Base-by-base conservation (phyloP, 2,113 vertebrate genomes). In the Vidua macroura region DNA sequence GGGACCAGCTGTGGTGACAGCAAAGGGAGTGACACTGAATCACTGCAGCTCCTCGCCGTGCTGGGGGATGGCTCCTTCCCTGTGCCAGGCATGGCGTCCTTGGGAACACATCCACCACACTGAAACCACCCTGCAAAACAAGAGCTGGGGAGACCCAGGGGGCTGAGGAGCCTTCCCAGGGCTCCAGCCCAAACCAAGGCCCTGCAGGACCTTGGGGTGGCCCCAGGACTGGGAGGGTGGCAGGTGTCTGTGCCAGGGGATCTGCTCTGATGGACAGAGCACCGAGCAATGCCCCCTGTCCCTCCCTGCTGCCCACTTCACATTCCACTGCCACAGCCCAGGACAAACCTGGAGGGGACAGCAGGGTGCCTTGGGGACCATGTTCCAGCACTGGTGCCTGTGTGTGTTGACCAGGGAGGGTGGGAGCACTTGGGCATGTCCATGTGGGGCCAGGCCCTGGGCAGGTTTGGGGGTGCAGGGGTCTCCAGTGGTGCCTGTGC, bases 221-320 rank as follows among this genome's bases (percentile, higher is more conserved):
- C 27, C 46, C 31, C 6, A 14, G 58, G 43, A 44, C 52, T 13
- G 55, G 33, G 44, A 31, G 30, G 48, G n/a, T 49, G 81, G 44
- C 37, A 70, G 23, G 2, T 43, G 13, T 21, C 4, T 1, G 28
- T 18, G 60, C 41, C 21, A 1, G 17, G 73, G 53, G 25, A 41
- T 10, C 56, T 7, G 1, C 35, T 20, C 16, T 0, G 1, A 13
- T 3, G 41, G 55, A 58, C 83, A 82, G 76, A n/a, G 25, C 18
- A 8, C 13, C 0, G 0, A 75, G 58, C 0, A 0, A 3, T 30
- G 41, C 21, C 53, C 77, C 6, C 6, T 2, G n/a, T 20, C 46
- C 22, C n/a, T 21, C 30, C 49, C 44, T 10, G 1, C 74, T 87
- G 59, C 69, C 39, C 68, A 35, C 35, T 35, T 35, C 35, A 35